Evolutionary conservation across 1,140 invertebrate species (phyloP).

Genomic region (Elysia chlorotica): DNA sequence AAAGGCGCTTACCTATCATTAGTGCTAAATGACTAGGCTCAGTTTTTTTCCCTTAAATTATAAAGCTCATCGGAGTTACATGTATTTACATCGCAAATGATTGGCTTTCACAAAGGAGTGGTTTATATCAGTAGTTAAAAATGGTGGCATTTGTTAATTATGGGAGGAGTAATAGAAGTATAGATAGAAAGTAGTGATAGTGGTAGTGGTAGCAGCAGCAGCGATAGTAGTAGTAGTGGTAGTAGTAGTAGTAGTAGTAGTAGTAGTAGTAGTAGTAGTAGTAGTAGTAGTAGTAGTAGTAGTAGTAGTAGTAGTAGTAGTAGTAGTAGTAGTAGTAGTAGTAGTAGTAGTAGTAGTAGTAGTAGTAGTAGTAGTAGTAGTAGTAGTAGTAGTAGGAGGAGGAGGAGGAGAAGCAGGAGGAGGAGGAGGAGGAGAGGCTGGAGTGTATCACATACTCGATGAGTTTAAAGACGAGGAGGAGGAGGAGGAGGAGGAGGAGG

Average conservation of each 20-base stretch:
- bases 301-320: conserved; percentile 1
- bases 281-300: background rate
- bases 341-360: conserved; percentile 7
- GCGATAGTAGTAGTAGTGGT: background rate
- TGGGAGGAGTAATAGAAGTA: background rate
- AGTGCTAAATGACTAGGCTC: no score
- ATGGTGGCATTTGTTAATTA: no score
- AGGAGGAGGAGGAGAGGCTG: background rate
- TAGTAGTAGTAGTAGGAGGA: background rate
- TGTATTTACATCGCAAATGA: no score
- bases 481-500: background rate
- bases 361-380: conserved; percentile 2
- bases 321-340: background rate
- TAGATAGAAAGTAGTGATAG: background rate
- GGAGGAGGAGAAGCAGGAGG: background rate
- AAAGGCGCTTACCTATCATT: no score
- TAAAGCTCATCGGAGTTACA: no score
- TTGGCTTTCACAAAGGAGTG: no score
- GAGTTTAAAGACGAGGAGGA: background rate
- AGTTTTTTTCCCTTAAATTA: no score
- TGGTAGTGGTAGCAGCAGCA: background rate
- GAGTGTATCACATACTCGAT: background rate
- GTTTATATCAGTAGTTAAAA: no score
- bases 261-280: background rate
- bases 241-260: conserved; percentile 3